Evolutionary conservation across 2,888 invertebrate species (phyloP).

Genomic region (Pelosia muscerda): DNA sequence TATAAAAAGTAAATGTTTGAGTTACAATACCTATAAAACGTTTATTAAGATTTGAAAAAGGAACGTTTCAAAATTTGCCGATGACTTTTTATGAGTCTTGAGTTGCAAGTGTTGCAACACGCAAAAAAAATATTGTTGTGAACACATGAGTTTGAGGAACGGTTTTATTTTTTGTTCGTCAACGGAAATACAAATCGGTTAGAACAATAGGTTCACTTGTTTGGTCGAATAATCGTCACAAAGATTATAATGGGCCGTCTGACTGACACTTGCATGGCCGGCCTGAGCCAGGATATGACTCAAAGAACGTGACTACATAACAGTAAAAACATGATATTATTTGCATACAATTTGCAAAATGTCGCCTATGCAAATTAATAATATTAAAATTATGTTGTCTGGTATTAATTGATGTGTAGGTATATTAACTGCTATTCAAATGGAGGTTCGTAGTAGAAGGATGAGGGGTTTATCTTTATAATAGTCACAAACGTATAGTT

Average conservation of each 20-base stretch:
- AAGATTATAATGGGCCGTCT: slow-evolving; percentile 63
- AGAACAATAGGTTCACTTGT: slow-evolving; percentile 74
- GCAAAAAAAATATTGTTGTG: slow-evolving; percentile 27
- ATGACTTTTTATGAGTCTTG: slow-evolving; percentile 39
- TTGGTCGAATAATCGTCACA: slow-evolving; percentile 63
- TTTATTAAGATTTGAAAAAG: slow-evolving; percentile 56
- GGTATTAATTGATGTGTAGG: too few species aligned
- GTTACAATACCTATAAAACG: slow-evolving; percentile 66
- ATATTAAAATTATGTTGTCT: too few species aligned
- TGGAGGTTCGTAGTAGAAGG: too few species aligned
- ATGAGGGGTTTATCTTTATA: too few species aligned
- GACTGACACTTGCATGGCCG: slow-evolving; percentile 36
- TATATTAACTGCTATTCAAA: too few species aligned
- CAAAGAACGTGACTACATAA: slow-evolving; percentile 61
- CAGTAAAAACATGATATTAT: slow-evolving; percentile 52
- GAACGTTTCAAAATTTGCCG: slow-evolving; percentile 53
- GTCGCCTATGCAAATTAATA: slow-evolving; percentile 32
- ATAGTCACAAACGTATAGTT: too few species aligned
- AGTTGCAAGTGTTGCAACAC: slow-evolving; percentile 34
- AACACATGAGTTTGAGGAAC: slow-evolving; percentile 41
- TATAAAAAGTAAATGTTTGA: slow-evolving; percentile 69
- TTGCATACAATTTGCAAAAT: slow-evolving; percentile 52
- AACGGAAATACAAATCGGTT: slow-evolving; percentile 73
- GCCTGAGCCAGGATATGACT: slow-evolving; percentile 72
- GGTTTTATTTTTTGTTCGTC: slow-evolving; percentile 65